phyloP scores from a whole-genome alignment of 2,797 vertebrate species.

The Rhinoraja longicauda region DNA sequence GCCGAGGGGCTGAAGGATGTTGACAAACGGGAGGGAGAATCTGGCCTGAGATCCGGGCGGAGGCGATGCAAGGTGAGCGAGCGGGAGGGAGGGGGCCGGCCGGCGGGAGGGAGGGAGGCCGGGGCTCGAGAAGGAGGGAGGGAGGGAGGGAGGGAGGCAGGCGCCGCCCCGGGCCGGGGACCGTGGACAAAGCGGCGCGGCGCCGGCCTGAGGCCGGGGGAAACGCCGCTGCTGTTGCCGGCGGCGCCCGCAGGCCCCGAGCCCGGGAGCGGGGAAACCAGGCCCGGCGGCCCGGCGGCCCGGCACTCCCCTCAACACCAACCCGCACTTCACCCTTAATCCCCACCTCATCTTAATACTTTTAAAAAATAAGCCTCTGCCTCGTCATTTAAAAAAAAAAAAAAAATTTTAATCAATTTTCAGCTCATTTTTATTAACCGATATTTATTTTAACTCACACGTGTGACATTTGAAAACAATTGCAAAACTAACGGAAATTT shows the following conservation, averaged over 20 bases:
- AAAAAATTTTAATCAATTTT: no score
- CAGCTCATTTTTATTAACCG: neutral
- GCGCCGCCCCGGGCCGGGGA: neutral
- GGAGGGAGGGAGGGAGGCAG: neutral
- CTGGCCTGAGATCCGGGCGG: neutral
- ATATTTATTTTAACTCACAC: neutral
- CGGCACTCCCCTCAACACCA: neutral
- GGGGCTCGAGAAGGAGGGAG: neutral
- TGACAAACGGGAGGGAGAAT: slow-evolving; percentile 22
- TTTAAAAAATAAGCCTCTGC: neutral
- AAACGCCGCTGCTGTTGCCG: slow-evolving; percentile 43
- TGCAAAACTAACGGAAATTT: neutral
- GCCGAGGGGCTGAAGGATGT: slow-evolving; percentile 1
- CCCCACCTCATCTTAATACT: slow-evolving; percentile 49
- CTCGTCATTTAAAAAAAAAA: neutral
- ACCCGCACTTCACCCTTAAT: slow-evolving; percentile 62
- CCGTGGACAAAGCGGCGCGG: neutral
- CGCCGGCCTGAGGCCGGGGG: neutral
- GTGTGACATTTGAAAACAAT: neutral
- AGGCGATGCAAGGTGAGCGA: neutral
- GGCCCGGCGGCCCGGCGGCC: no score
- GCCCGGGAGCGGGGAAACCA: neutral
- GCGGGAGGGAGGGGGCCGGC: neutral
- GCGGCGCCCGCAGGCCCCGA: no score
- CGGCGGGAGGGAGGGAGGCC: neutral